Percentiles rank a stretch among this genome's conserved stretches.
These are phyloP conservation scores for Subacronicta megacephala DNA, from an alignment of 2,888 invertebrate genomes.

Conservation along the genomic window DNA sequence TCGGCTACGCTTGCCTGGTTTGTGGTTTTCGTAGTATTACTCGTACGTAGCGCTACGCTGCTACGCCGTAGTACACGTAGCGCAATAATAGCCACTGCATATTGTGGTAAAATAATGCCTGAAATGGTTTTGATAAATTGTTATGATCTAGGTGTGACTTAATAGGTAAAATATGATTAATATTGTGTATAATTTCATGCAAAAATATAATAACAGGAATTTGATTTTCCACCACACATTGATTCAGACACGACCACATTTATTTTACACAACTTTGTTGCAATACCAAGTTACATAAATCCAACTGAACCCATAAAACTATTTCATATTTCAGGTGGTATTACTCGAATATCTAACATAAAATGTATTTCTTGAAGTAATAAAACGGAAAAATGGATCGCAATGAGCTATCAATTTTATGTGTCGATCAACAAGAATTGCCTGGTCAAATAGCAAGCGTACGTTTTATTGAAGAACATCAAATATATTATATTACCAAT, in stretches of 20 bases:
- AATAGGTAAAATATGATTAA: too few relatives aligned
- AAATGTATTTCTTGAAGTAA: slow-evolving; percentile 28
- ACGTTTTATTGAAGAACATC: slow-evolving; percentile 38
- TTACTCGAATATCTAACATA: slow-evolving; percentile 13
- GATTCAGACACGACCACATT: too few relatives aligned
- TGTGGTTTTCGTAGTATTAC: slow-evolving; percentile 16
- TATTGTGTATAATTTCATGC: too few relatives aligned
- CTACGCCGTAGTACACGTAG: slow-evolving; percentile 39
- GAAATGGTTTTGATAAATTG: slow-evolving; percentile 14
- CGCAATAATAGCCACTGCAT: slow-evolving; percentile 12
- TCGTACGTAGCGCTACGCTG: slow-evolving; percentile 19
- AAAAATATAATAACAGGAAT: too few relatives aligned
- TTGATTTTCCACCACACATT: too few relatives aligned
- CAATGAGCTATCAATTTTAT: slow-evolving; percentile 46
- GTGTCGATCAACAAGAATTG: slow-evolving; percentile 29
- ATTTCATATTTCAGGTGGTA: slow-evolving; percentile 22
- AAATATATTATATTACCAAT: slow-evolving; percentile 30
- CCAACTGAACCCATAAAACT: slow-evolving; percentile 23
- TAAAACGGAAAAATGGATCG: slow-evolving; percentile 30
- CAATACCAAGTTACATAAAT: too few relatives aligned
- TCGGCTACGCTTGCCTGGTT: slow-evolving; percentile 2
- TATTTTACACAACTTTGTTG: too few relatives aligned
- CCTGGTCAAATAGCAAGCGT: slow-evolving; percentile 28
- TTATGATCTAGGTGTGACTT: neutral
- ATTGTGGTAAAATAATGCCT: slow-evolving; percentile 11